Evolutionary conservation across 2,888 invertebrate genomes (phyloP).

Genomic region (Gandaritis pyraliata): DNA sequence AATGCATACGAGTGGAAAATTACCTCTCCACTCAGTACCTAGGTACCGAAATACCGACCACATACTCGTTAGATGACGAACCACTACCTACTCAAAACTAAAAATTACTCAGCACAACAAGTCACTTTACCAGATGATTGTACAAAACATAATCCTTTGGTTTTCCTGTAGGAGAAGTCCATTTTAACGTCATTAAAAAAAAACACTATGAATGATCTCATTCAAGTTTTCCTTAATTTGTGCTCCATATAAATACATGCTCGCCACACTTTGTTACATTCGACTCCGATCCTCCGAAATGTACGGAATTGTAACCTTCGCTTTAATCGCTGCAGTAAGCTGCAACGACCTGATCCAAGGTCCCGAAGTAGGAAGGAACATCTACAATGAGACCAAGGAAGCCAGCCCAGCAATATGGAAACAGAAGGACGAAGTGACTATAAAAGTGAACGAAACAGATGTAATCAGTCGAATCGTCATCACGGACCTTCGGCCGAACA

Average conservation of each 20-base stretch:
- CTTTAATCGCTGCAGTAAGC: slow-evolving; percentile 50
- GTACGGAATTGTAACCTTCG: slow-evolving; percentile 51
- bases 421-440: slow-evolving; percentile 60
- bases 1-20: too few species aligned
- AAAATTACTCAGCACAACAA: slow-evolving; percentile 14
- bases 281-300: slow-evolving; percentile 48
- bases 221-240: slow-evolving; percentile 65
- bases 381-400: slow-evolving; percentile 63
- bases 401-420: slow-evolving; percentile 71
- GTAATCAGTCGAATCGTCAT: slow-evolving; percentile 64
- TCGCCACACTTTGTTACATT: slow-evolving; percentile 51
- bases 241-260: slow-evolving; percentile 62
- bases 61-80: slow-evolving; percentile 13
- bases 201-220: slow-evolving; percentile 56
- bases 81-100: neutral
- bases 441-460: slow-evolving; percentile 59
- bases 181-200: slow-evolving; percentile 59
- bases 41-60: neutral
- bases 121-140: slow-evolving; percentile 47
- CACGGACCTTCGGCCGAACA: slow-evolving; percentile 66
- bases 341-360: slow-evolving; percentile 62
- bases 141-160: slow-evolving; percentile 40
- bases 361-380: slow-evolving; percentile 54
- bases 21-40: neutral
- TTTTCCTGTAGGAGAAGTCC: slow-evolving; percentile 74